phyloP scores from a whole-genome alignment of 1,140 invertebrate genomes.

The Colletes latitarsis region DNA sequence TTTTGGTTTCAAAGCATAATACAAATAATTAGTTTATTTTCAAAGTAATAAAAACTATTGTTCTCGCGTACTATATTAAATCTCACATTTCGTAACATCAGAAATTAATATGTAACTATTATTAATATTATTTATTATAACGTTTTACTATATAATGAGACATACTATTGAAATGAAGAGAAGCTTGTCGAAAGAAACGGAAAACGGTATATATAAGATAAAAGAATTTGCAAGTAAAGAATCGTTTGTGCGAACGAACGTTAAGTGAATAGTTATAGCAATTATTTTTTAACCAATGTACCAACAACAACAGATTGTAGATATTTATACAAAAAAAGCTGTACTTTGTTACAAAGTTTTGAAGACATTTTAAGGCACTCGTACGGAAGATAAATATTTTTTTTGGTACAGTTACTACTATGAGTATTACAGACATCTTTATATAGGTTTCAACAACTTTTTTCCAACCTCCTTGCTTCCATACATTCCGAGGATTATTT shows the following conservation, averaged over 20 bases:
- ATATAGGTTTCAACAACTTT: background rate
- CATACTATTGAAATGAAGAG: conserved; percentile 6
- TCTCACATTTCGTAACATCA: conserved; percentile 18
- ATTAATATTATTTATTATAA: conserved; percentile 27
- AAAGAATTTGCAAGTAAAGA: conserved; percentile 1
- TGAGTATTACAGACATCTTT: conserved; percentile 51
- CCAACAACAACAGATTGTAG: conserved; percentile 3
- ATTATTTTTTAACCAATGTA: background rate
- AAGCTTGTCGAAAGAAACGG: conserved; percentile 1
- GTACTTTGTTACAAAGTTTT: conserved; percentile 61
- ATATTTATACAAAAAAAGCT: conserved; percentile 54
- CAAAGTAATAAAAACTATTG: conserved; percentile 10
- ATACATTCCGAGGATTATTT: conserved; percentile 10
- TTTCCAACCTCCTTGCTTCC: background rate
- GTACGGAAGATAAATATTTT: conserved; percentile 58
- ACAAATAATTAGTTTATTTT: conserved; percentile 11
- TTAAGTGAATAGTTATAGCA: background rate
- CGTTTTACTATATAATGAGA: conserved; percentile 2
- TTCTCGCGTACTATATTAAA: conserved; percentile 8
- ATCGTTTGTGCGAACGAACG: background rate
- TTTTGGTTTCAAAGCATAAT: conserved; percentile 38
- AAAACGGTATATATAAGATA: background rate
- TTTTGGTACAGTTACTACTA: conserved; percentile 47
- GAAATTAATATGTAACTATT: conserved; percentile 18
- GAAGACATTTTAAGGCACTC: conserved; percentile 73